Evolutionary conservation across 2,888 invertebrate genomes (phyloP).

Genomic region (Noctuana brunneofusca): DNA sequence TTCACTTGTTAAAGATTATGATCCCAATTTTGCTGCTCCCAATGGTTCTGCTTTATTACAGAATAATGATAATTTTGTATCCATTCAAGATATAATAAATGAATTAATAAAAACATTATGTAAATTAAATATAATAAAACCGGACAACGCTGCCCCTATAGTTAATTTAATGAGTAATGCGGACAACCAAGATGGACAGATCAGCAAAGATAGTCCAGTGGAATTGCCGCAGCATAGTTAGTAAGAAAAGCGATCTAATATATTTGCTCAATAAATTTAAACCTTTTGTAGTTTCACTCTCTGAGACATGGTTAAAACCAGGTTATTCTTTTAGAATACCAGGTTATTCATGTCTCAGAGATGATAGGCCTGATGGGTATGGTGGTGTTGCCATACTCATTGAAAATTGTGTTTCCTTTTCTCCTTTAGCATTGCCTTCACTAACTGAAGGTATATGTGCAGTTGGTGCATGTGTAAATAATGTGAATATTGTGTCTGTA

Average conservation of each 20-base stretch:
- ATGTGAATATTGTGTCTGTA: background rate
- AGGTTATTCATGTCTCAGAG: conserved; percentile 4
- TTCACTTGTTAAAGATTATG: background rate
- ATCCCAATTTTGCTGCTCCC: background rate
- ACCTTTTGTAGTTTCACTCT: conserved; percentile 1
- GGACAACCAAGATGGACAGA: too few relatives aligned
- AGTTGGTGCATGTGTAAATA: background rate
- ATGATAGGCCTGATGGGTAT: conserved; percentile 9
- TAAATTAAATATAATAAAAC: conserved; percentile 4
- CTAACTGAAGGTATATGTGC: background rate
- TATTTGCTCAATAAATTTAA: conserved; percentile 2
- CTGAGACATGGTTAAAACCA: conserved; percentile 7
- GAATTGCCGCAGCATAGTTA: conserved; percentile 25
- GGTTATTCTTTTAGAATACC: background rate
- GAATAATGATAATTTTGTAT: background rate
- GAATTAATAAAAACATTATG: background rate
- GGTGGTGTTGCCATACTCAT: conserved; percentile 9
- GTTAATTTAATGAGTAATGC: background rate
- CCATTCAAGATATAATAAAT: background rate
- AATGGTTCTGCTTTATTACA: conserved; percentile 1
- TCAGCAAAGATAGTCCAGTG: background rate
- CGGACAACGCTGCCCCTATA: background rate
- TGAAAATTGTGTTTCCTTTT: background rate
- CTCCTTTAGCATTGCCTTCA: background rate
- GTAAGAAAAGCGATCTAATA: conserved; percentile 21